Conservation (phyloP, 2,888 invertebrate genomes). For the Phalangium opilio region DNA sequence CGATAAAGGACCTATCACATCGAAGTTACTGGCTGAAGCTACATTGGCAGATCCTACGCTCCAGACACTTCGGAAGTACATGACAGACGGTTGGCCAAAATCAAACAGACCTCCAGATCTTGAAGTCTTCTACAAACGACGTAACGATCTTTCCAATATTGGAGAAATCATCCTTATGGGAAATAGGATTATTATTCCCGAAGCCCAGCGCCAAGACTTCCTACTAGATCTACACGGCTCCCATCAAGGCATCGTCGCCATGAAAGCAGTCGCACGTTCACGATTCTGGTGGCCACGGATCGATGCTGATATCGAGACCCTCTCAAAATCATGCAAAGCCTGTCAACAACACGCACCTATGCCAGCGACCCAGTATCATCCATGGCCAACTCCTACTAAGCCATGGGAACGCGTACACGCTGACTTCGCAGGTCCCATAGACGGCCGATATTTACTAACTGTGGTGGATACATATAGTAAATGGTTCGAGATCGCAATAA, state of each 20-base stretch:
- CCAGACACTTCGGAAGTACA: neutral
- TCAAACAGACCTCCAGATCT: neutral
- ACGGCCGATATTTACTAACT: too few species aligned
- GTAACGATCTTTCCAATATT: constrained; percentile 7
- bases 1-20: constrained; percentile 4
- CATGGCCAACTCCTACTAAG: neutral
- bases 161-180: constrained; percentile 22
- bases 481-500: too few species aligned
- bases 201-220: constrained; percentile 14
- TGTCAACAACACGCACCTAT: constrained; percentile 14
- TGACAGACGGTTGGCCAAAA: neutral
- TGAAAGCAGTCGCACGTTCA: constrained; percentile 24
- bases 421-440: too few species aligned
- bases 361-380: neutral
- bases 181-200: constrained; percentile 22
- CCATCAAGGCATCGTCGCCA: constrained; percentile 24
- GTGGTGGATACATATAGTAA: too few species aligned
- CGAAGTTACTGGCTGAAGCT: neutral
- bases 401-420: too few species aligned
- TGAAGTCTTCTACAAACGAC: too few species aligned
- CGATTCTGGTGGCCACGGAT: constrained; percentile 25
- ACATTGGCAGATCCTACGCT: neutral
- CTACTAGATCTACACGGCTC: constrained; percentile 22
- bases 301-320: constrained; percentile 18
- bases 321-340: constrained; percentile 16